Percentiles rank a stretch among this genome's conserved stretches.
Conservation (phyloP, 2,888 invertebrate species). For the Exocentrus adspersus region DNA sequence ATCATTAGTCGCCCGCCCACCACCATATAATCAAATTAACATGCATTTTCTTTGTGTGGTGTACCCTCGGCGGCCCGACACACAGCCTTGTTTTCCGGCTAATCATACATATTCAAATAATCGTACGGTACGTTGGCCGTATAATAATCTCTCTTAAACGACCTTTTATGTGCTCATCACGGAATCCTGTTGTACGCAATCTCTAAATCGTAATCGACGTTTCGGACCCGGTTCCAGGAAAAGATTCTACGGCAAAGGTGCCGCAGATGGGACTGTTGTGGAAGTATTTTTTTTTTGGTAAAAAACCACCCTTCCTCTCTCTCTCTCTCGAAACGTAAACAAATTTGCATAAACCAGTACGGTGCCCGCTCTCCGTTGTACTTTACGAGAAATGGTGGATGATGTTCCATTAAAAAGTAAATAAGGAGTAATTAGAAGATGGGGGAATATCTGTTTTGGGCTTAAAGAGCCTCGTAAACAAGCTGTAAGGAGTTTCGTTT, state of each 20-base stretch:
- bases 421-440: background rate
- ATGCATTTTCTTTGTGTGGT: too few relatives aligned
- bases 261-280: too few relatives aligned
- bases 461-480: background rate
- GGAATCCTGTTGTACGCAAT: background rate
- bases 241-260: background rate
- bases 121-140: background rate
- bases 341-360: constrained; percentile 4
- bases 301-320: background rate
- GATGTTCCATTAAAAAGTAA: constrained; percentile 15
- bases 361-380: background rate
- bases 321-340: background rate
- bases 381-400: background rate
- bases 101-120: constrained; percentile 1
- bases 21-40: too few relatives aligned
- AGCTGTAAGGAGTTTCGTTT: too few relatives aligned
- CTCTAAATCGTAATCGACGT: background rate
- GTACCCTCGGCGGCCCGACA: too few relatives aligned
- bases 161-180: background rate
- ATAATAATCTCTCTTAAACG: background rate
- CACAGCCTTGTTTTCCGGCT: background rate
- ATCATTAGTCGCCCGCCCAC: too few relatives aligned
- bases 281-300: too few relatives aligned
- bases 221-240: background rate
- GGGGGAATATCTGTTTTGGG: background rate